Conservation (phyloP, 2,797 vertebrate genomes). For the Botia almorhae region DNA sequence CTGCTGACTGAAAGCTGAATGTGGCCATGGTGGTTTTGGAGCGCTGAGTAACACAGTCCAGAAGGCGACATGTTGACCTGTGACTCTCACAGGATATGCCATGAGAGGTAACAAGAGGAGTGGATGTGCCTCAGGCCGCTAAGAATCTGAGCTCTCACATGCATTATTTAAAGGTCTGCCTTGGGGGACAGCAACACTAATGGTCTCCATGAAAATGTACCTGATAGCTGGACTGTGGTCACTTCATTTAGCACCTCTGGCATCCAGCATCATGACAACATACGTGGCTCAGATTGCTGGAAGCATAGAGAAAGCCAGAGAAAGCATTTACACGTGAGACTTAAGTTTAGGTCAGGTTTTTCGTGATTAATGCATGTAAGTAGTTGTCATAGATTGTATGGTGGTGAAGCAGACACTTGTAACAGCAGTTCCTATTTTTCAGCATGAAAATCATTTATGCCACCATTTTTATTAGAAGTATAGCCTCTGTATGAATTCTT, state of each 20-base stretch:
- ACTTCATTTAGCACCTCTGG: constrained; percentile 59
- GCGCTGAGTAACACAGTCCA: constrained; percentile 41
- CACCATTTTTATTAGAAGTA: background rate
- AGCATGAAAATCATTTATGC: background rate
- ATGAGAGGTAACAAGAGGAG: constrained; percentile 58
- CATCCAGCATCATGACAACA: constrained; percentile 54
- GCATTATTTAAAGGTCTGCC: constrained; percentile 59
- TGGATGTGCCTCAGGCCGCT: constrained; percentile 41
- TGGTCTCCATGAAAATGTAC: constrained; percentile 57
- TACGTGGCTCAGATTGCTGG: constrained; percentile 46
- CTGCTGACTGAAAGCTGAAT: constrained; percentile 45
- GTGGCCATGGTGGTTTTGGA: constrained; percentile 46
- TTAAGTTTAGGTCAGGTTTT: background rate
- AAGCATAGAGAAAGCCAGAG: background rate
- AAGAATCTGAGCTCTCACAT: constrained; percentile 42
- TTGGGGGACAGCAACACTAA: constrained; percentile 50
- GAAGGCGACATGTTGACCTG: constrained; percentile 57
- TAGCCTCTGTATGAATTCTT: too few relatives aligned
- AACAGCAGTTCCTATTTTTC: background rate
- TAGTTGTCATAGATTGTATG: background rate
- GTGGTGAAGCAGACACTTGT: background rate
- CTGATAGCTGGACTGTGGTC: constrained; percentile 53
- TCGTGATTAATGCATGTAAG: background rate
- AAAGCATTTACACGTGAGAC: background rate
- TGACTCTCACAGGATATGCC: constrained; percentile 58